Conservation (phyloP, 2,797 vertebrate genomes). For the Oreortyx pictus region DNA sequence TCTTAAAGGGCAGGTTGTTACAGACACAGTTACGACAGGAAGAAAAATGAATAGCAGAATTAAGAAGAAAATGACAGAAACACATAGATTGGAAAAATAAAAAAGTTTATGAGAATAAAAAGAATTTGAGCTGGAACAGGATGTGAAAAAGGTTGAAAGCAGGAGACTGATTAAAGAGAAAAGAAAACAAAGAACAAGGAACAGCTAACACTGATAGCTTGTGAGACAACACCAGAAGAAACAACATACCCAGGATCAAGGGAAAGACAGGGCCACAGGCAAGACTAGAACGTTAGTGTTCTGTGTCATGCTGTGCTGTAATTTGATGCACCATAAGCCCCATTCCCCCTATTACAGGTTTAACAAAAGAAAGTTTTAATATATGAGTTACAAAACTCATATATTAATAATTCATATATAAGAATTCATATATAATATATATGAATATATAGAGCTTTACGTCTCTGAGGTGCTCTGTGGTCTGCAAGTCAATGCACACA, state of each 20-base stretch:
- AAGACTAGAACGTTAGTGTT: neutral
- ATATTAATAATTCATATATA: no score
- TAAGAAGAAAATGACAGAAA: neutral
- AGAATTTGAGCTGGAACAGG: neutral
- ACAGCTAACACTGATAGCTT: neutral
- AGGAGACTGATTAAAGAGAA: neutral
- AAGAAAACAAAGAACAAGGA: neutral
- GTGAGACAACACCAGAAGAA: neutral
- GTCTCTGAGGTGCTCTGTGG: conserved; percentile 69
- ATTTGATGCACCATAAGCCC: neutral
- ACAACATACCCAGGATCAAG: neutral
- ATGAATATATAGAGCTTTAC: neutral
- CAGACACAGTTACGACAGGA: neutral
- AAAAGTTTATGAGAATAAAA: neutral
- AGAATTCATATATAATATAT: no score
- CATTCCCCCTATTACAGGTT: conserved; percentile 34
- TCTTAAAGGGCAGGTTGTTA: neutral
- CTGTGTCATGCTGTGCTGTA: conserved; percentile 19
- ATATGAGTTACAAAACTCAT: neutral
- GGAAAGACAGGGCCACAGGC: neutral
- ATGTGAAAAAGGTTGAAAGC: neutral
- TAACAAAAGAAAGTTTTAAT: neutral
- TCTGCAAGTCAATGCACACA: conserved; percentile 74
- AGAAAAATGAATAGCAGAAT: neutral
- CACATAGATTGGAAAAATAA: neutral